phyloP scores from a whole-genome alignment of 1,140 invertebrate species.

The Thereuonema tuberculata region DNA sequence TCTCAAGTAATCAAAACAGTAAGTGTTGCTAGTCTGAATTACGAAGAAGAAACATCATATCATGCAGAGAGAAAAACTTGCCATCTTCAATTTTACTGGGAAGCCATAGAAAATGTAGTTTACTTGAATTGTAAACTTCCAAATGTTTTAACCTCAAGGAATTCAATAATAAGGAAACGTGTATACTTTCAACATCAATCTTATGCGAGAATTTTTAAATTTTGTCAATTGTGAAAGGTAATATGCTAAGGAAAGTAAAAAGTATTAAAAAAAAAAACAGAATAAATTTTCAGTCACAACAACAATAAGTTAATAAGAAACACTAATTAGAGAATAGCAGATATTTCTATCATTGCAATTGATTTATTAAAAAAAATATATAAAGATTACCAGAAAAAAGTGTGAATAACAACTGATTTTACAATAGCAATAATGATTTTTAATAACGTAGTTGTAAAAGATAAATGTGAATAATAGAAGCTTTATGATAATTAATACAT shows the following conservation, averaged over 20 bases:
- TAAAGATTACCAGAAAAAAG: neutral
- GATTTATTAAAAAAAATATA: neutral
- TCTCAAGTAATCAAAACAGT: too few relatives aligned
- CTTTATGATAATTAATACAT: too few relatives aligned
- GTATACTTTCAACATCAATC: neutral
- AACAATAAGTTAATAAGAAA: neutral
- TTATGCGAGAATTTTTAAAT: neutral
- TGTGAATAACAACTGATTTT: neutral
- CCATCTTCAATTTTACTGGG: neutral
- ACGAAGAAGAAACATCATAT: neutral
- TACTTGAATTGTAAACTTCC: neutral
- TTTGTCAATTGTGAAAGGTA: neutral
- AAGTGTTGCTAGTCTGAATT: neutral
- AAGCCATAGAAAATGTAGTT: neutral
- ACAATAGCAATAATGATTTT: neutral
- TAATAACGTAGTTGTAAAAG: too few relatives aligned
- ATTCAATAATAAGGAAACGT: neutral
- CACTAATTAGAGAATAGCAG: neutral
- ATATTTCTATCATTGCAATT: neutral
- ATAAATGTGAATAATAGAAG: too few relatives aligned
- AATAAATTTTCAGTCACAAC: neutral
- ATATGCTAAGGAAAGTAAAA: neutral
- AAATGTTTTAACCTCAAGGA: neutral
- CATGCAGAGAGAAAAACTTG: neutral
- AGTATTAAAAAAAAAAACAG: neutral